Evolutionary conservation across 2,113 vertebrate species (phyloP), one percentile per base, ranked within the genome.

Genomic region (Prunella fulvescens): DNA sequence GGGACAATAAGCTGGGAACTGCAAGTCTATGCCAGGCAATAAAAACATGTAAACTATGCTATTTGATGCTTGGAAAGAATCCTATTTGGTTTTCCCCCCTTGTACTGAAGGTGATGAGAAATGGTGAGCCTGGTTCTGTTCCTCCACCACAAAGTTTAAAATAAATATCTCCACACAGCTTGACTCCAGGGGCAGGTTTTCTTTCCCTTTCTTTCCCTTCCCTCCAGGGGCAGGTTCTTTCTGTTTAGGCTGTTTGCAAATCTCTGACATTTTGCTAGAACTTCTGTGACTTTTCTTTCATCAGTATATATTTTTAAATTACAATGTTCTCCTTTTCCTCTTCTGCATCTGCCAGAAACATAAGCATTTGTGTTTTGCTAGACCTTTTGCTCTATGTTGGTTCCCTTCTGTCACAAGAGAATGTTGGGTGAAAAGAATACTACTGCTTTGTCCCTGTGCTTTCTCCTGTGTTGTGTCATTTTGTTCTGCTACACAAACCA

Each of bases 391-490:
- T 70, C 0, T 10, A 8, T 53, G 14, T 88, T 72, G 6, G 3
- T 71, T 81, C 65, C 29, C 42, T 69, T 56, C 42, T 77, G 14
- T 87, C 40, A 25, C 16, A 81, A 62, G 56, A 78, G 40, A 18
- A 4, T 50, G 39, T 19, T 81, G 61, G 40, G 9, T 74, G 50
- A 82, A 77, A 90, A 57, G 40, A 86, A 69, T 86, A 58, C 66
- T 44, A 25, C 57, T 54, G 3, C 48, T 94, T 93, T 86, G 57
- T 87, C 81, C 86, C 74, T 88, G 51, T 82, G 65, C 71, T 83
- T 95, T 92, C 86, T 86, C 53, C 91, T 96, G 3, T 86, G 79
- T 85, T 54, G 78, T 95, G 73, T 90, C 81, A 73, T 94, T 96
- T 87, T 73, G 31, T 93, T 90, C 72, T 95, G 70, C 71, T 77